Conservation (phyloP, 1,140 invertebrate species). For the Luehdorfia chinensis region DNA sequence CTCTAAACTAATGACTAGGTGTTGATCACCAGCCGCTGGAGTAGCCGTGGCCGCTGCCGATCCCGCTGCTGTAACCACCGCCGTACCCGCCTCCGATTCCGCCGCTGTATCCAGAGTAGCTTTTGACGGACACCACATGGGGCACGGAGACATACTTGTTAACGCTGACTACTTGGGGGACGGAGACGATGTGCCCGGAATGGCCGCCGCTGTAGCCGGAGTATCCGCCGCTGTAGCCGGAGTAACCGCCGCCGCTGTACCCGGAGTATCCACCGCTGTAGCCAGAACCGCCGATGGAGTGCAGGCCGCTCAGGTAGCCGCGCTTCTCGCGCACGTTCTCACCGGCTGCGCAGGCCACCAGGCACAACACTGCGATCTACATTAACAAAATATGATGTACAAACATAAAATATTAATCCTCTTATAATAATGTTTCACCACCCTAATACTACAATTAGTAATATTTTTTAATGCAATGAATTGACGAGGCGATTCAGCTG, state of each 20-base stretch:
- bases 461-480: too few relatives aligned
- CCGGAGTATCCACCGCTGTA: constrained; percentile 4
- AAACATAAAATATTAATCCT: too few relatives aligned
- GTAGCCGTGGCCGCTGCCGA: constrained; percentile 21
- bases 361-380: constrained; percentile 23
- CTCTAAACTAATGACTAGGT: too few relatives aligned
- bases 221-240: neutral
- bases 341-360: constrained; percentile 25
- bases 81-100: neutral
- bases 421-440: too few relatives aligned
- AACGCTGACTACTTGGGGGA: constrained; percentile 37
- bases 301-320: constrained; percentile 22
- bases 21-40: constrained; percentile 37
- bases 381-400: too few relatives aligned
- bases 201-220: constrained; percentile 16
- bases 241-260: neutral
- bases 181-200: constrained; percentile 25
- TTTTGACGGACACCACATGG: constrained; percentile 20
- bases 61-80: constrained; percentile 10
- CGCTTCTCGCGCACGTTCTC: constrained; percentile 32
- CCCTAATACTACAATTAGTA: too few relatives aligned
- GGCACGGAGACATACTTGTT: constrained; percentile 35
- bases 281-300: constrained; percentile 5
- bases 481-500: too few relatives aligned
- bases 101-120: constrained; percentile 20